Conservation (phyloP, 2,797 vertebrate species). For the Eremophila alpestris region DNA sequence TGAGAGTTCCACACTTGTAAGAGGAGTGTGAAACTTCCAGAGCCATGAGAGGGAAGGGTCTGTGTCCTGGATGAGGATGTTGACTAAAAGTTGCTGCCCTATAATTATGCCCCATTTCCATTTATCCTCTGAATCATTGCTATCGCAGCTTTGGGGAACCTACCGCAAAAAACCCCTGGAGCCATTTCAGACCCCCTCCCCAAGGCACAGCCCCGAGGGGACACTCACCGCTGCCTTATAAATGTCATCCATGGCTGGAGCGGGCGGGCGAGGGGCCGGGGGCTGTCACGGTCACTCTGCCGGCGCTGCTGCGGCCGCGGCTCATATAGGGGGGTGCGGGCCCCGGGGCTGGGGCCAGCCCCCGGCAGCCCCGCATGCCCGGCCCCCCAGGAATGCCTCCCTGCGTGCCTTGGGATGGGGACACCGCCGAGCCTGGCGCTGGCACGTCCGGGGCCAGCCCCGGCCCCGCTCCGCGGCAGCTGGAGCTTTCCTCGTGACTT, state of each 20-base stretch:
- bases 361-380: background rate
- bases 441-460: background rate
- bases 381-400: background rate
- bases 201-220: background rate
- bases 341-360: background rate
- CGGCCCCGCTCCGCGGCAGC: background rate
- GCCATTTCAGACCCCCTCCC: background rate
- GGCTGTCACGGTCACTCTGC: background rate
- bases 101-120: background rate
- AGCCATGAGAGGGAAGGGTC: background rate
- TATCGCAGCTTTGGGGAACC: background rate
- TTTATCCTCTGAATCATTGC: background rate
- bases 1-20: background rate
- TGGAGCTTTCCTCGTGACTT: background rate
- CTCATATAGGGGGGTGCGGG: conserved; percentile 71
- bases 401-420: background rate
- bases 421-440: background rate
- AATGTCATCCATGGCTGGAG: conserved; percentile 81
- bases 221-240: conserved; percentile 84
- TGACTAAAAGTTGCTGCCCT: background rate
- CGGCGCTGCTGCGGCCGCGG: background rate
- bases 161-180: accelerated
- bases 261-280: background rate
- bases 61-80: background rate
- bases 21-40: background rate